Conservation (phyloP, 2,113 vertebrate species). For the Mastomys natalensis region DNA sequence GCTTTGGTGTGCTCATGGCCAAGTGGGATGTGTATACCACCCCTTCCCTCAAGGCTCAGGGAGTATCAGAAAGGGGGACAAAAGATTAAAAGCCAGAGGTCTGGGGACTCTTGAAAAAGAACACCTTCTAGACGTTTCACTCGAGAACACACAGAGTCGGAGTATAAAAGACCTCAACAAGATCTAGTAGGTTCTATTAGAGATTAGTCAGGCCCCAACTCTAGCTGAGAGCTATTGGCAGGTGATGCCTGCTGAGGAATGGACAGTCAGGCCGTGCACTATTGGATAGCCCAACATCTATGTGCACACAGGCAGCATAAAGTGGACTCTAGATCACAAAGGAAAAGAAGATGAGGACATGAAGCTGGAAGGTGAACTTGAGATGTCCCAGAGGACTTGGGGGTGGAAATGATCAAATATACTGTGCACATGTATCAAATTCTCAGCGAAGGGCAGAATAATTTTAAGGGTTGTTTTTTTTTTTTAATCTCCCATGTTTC, state of each 20-base stretch:
- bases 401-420: not conserved
- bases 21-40: not conserved
- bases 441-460: not conserved
- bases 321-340: not conserved
- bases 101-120: not conserved
- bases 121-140: not conserved
- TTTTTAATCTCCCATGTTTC: not conserved
- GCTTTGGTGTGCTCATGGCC: not conserved
- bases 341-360: not conserved
- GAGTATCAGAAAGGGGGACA: not conserved
- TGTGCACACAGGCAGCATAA: not conserved
- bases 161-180: too few species aligned
- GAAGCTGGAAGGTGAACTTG: not conserved
- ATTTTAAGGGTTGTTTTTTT: not conserved
- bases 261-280: not conserved
- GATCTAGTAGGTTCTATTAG: too few species aligned
- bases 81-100: not conserved
- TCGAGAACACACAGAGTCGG: too few species aligned
- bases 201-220: not conserved
- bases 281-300: not conserved
- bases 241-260: not conserved
- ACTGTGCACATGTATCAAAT: not conserved
- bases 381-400: not conserved
- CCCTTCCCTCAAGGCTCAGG: not conserved
- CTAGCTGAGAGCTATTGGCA: not conserved